Base-by-base conservation (phyloP, 2,113 vertebrate genomes). In the Hoplias malabaricus region DNA sequence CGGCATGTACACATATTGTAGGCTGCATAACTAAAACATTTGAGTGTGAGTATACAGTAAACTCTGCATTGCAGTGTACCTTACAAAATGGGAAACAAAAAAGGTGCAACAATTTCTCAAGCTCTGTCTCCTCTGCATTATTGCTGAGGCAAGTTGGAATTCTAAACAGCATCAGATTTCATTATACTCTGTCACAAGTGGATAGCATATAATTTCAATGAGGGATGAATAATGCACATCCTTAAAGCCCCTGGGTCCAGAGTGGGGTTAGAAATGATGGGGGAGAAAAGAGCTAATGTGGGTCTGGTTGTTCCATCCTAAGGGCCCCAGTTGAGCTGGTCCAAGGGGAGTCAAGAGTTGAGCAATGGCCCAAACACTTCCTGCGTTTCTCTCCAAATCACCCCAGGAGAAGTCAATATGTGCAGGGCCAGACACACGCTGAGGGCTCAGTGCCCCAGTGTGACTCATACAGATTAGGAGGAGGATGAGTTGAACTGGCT, bases 141-240 rank as follows among this genome's bases (percentile, higher is more conserved):
- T 25, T 53, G 61, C 43, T 40, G 33, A 40, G 12, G 33, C 70
- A 48, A 54, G 59, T 75, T 50, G 8, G 75, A 54, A 78, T 75
- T 81, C 61, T 68, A 71, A 62, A 81, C 23, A 70, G 75, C 11
- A 13, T 63, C 76, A 54, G 75, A 62, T 68, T 84, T 79, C 76
- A 75, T 84, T 84, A 78, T 75, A 67, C 77, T 68, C 63, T 6
- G 69, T 81, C 76, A 75, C 76, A 70, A 70, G 42, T 74, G 72
- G 71, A 77, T 71, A 65, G 76, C 79, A 65, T 81, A 81, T 84
- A 59, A 79, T 75, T 81, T 75, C 61, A 81, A 62, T 66, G 56
- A 43, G 10, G 31, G 62, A 84, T 84, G 75, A 84, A 79, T 81
- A 75, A 84, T 76, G 57, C 73, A 75, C 40, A 6, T 46, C 54